Percentiles rank a stretch among this genome's conserved stretches.
phyloP scores from a whole-genome alignment of 2,797 vertebrate genomes.

The Hapalemur alaotrensis region DNA sequence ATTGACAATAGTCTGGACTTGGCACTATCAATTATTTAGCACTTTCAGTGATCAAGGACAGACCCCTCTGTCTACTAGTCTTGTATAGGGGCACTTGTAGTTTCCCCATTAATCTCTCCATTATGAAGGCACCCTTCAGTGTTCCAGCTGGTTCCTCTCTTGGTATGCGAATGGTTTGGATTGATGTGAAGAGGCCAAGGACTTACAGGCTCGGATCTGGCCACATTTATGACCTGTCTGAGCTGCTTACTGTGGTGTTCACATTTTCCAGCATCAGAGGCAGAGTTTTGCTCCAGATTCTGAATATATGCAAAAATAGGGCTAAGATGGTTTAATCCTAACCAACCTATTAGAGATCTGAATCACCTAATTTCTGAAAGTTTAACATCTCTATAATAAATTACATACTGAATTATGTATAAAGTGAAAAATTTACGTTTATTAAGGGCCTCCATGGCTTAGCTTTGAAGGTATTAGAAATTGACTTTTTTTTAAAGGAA shows the following conservation, averaged over 20 bases:
- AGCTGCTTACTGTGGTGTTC: not conserved
- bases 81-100: not conserved
- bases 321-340: not conserved
- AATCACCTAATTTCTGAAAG: not conserved
- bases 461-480: constrained; percentile 24
- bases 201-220: not conserved
- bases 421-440: not conserved
- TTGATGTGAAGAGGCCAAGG: not conserved
- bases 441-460: not conserved
- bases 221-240: not conserved
- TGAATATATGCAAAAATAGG: not conserved
- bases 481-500: not conserved
- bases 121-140: not conserved
- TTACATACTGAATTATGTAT: not conserved
- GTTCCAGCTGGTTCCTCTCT: not conserved
- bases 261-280: not conserved
- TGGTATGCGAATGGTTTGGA: not conserved
- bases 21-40: not conserved
- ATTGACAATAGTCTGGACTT: not conserved
- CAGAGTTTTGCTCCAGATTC: constrained; percentile 19
- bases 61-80: not conserved
- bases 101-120: not conserved
- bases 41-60: not conserved
- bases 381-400: not conserved
- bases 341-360: not conserved